Conservation (phyloP, 2,888 invertebrate species). For the Amphipoea oculea region DNA sequence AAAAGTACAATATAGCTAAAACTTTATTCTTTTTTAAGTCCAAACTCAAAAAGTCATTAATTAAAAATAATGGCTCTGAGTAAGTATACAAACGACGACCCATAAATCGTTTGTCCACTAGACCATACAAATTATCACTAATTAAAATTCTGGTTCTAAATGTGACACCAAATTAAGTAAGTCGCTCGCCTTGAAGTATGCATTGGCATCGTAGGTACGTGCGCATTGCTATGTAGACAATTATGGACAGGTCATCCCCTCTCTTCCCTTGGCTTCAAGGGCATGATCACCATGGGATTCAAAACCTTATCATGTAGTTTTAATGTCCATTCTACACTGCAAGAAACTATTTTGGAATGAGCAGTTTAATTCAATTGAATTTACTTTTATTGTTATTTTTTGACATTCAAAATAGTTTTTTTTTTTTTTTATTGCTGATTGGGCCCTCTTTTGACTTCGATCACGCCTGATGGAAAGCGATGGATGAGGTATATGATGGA, state of each 20-base stretch:
- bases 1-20: too few species aligned
- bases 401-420: not conserved
- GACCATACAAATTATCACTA: slow-evolving; percentile 4
- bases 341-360: not conserved
- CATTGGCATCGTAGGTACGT: not conserved
- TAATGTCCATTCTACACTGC: not conserved
- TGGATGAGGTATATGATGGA: too few species aligned
- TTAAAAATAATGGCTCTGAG: too few species aligned
- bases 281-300: not conserved
- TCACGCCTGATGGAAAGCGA: too few species aligned
- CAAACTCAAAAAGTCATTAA: too few species aligned
- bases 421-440: too few species aligned
- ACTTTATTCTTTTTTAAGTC: too few species aligned
- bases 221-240: not conserved
- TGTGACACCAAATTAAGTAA: slow-evolving; percentile 19
- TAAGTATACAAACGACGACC: not conserved
- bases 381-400: not conserved
- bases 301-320: not conserved
- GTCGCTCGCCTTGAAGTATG: slow-evolving; percentile 22
- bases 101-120: not conserved
- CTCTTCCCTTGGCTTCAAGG: not conserved
- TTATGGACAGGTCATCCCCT: not conserved
- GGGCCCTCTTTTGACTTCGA: too few species aligned
- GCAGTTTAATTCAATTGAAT: not conserved
- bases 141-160: slow-evolving; percentile 32